A percentile compares a stretch with the other conserved stretches of the same genome.
Conservation (phyloP, 2,113 vertebrate genomes). For the Protomyctophum bolini region DNA sequence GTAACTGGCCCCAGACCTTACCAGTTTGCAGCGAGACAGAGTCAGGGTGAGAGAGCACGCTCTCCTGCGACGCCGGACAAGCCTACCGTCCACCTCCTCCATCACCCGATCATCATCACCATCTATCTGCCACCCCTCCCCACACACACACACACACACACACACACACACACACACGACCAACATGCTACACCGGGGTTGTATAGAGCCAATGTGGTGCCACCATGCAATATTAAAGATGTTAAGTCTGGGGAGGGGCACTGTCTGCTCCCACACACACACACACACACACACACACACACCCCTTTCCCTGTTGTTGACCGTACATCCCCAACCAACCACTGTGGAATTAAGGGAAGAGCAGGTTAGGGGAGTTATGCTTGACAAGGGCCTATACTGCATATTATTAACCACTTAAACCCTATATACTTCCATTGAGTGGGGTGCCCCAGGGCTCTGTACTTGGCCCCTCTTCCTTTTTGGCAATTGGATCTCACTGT, state of each 20-base stretch:
- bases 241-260: conserved; percentile 58
- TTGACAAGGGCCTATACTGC: too few relatives aligned
- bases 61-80: conserved; percentile 50
- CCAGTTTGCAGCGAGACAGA: conserved; percentile 45
- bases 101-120: conserved; percentile 27
- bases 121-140: not conserved
- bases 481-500: too few relatives aligned
- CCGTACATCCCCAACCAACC: too few relatives aligned
- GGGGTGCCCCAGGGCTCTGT: too few relatives aligned
- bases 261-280: conserved; percentile 29
- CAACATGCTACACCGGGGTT: conserved; percentile 9
- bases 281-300: too few relatives aligned
- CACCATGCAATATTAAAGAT: conserved; percentile 72
- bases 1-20: conserved; percentile 34
- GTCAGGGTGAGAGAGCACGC: conserved; percentile 52
- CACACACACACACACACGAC: not conserved
- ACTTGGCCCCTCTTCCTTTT: too few relatives aligned
- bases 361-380: too few relatives aligned
- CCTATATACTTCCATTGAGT: too few relatives aligned
- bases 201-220: conserved; percentile 21
- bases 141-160: not conserved
- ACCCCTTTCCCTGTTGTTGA: too few relatives aligned
- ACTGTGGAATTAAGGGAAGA: too few relatives aligned
- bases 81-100: conserved; percentile 56
- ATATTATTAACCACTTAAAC: too few relatives aligned